Conservation (phyloP, 1,140 invertebrate species). For the Idris sp. region DNA sequence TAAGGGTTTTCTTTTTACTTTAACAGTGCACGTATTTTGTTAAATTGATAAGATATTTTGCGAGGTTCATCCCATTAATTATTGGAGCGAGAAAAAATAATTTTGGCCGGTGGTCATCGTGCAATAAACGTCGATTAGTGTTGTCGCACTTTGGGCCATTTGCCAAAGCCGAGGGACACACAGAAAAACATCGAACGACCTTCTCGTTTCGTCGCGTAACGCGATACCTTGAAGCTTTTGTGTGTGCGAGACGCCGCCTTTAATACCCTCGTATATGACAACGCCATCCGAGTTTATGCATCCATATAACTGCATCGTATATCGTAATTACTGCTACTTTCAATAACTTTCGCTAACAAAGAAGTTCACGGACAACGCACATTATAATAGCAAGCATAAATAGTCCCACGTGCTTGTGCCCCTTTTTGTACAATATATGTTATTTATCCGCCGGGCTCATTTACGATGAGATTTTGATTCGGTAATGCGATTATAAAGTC, state of each 20-base stretch:
- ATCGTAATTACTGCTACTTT: conserved; percentile 51
- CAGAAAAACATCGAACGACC: conserved; percentile 51
- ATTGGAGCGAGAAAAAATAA: conserved; percentile 62
- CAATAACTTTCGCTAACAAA: conserved; percentile 49
- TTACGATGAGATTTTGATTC: conserved; percentile 9
- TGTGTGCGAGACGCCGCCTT: conserved; percentile 34
- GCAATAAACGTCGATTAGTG: conserved; percentile 70
- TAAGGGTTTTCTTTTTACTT: too few relatives aligned
- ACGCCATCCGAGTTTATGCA: conserved; percentile 66
- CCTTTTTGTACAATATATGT: conserved; percentile 27
- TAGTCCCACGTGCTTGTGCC: conserved; percentile 31
- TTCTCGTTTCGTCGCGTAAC: conserved; percentile 42
- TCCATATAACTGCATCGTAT: conserved; percentile 44
- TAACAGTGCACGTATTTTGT: too few relatives aligned
- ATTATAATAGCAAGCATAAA: conserved; percentile 38
- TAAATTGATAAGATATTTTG: too few relatives aligned
- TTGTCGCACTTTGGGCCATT: conserved; percentile 63
- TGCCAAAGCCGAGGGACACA: conserved; percentile 66
- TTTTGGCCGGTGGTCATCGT: conserved; percentile 65
- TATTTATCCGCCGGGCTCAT: conserved; percentile 18
- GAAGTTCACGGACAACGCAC: conserved; percentile 46
- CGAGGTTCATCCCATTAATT: conserved; percentile 19
- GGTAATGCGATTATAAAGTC: conserved; percentile 12
- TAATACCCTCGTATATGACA: conserved; percentile 54
- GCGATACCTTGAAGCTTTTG: conserved; percentile 43